Conservation (phyloP, 2,888 invertebrate genomes). For the Archaeoteleia sp. region DNA sequence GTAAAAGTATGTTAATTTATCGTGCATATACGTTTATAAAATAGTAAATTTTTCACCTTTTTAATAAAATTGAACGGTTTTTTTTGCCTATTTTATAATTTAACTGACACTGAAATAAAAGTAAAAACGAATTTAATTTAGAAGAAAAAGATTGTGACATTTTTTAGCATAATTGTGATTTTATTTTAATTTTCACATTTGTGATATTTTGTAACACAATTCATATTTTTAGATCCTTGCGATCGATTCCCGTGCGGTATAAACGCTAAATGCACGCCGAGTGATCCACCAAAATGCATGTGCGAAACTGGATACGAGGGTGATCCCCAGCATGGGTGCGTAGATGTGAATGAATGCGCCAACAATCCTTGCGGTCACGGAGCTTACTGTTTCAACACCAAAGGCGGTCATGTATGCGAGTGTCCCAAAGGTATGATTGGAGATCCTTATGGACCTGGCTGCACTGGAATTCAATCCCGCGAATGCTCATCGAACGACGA, state of each 20-base stretch:
- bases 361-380: conserved; percentile 90
- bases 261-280: conserved; percentile 91
- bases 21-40: too few species aligned
- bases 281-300: conserved; percentile 92
- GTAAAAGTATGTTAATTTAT: conserved; percentile 86
- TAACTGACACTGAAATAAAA: too few species aligned
- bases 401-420: conserved; percentile 89
- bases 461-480: conserved; percentile 78
- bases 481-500: conserved; percentile 84
- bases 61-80: too few species aligned
- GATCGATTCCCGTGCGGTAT: conserved; percentile 93
- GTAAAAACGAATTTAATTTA: too few species aligned
- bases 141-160: too few species aligned
- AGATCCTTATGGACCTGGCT: conserved; percentile 90
- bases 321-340: conserved; percentile 88
- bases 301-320: conserved; percentile 92
- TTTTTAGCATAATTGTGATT: too few species aligned
- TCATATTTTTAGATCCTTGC: conserved; percentile 82
- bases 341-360: conserved; percentile 90
- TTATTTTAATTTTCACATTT: too few species aligned
- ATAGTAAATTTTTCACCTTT: too few species aligned
- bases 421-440: conserved; percentile 90
- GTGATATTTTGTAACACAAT: too few species aligned
- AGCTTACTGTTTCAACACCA: conserved; percentile 91
- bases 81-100: too few species aligned